Evolutionary conservation across 2,113 vertebrate species (phyloP), one percentile per base, ranked within the genome.

Genomic region (Ceratotherium simum): DNA sequence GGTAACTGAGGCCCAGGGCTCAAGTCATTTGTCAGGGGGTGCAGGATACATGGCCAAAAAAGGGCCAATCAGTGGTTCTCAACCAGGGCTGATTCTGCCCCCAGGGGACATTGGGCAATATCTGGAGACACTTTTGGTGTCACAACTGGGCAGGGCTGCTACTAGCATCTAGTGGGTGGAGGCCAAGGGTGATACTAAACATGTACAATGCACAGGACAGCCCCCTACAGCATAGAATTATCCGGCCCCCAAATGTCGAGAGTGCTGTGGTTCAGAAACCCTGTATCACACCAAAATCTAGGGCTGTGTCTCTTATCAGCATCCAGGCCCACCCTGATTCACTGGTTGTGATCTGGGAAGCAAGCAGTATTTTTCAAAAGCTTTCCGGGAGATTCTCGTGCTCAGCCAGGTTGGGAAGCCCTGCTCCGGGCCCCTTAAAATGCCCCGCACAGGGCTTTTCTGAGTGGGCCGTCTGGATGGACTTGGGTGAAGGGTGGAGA

Each of bases 241-340:
- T 39, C 64, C 4, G 10, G 64, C 11, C 18, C 6, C 27, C 3
- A 3, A 75, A 8, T 51, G 48, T 51, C 58, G 58, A 5, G 3
- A 18, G 70, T 23, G 12, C n/a, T 23, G 2, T 48, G 54, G 29
- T 0, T 7, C 6, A 62, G 69, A 72, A 76, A 31, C 20, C 29
- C 25, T 7, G 56, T 29, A 3, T 36, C 13, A 13, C n/a, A 25
- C 5, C 33, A 1, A 14, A 42, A 3, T 33, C 75, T 4, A 2
- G 48, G 5, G 42, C 48, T 39, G 67, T 23, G 33, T 70, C 70
- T 78, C 67, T 81, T n/a, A 4, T 54, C 72, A 20, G 56, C n/a
- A 46, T 46, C 39, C 14, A 46, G 80, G 60, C 31, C 36, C 8
- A 10, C 10, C 10, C 39, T 2, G 51, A 16, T 17, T 70, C 31